These are phyloP conservation scores for Eubucco bourcierii DNA, from an alignment of 2,113 vertebrate species.

Conservation along the genomic window DNA sequence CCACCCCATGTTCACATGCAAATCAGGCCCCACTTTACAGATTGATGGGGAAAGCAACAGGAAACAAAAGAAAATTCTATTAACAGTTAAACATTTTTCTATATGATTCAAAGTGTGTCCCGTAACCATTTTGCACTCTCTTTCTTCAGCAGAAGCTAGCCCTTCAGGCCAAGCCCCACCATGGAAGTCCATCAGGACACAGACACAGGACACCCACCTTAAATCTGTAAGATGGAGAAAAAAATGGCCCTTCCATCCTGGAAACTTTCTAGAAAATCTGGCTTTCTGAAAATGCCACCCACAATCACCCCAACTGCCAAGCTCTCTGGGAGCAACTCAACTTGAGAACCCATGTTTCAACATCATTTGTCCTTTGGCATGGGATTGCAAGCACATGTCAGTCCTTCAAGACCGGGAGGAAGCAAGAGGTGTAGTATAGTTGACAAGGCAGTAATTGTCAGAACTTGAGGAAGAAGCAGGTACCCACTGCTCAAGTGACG, in stretches of 20 bases:
- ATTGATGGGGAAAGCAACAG: not conserved
- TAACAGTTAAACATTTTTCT: not conserved
- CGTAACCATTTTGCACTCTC: not conserved
- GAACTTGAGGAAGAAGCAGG: not conserved
- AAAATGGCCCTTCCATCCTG: not conserved
- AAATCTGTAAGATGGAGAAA: not conserved
- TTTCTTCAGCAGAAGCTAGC: not conserved
- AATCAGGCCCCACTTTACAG: not conserved
- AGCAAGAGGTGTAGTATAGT: not conserved
- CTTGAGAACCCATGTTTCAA: not conserved
- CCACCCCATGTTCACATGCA: not conserved
- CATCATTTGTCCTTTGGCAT: not conserved
- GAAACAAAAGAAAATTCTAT: conserved; percentile 1
- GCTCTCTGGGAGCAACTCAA: not conserved
- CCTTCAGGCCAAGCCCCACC: not conserved
- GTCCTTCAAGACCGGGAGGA: not conserved
- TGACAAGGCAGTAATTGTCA: not conserved
- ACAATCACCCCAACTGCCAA: rapidly evolving
- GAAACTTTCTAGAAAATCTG: not conserved
- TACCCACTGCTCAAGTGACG: not conserved
- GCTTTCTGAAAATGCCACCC: not conserved
- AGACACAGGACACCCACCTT: not conserved
- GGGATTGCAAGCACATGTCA: rapidly evolving
- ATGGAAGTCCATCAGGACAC: rapidly evolving
- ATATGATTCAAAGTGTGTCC: not conserved